These are phyloP conservation scores for Acrossocheilus wenchowensis DNA, from an alignment of 2,797 vertebrate genomes.

Conservation along the genomic window DNA sequence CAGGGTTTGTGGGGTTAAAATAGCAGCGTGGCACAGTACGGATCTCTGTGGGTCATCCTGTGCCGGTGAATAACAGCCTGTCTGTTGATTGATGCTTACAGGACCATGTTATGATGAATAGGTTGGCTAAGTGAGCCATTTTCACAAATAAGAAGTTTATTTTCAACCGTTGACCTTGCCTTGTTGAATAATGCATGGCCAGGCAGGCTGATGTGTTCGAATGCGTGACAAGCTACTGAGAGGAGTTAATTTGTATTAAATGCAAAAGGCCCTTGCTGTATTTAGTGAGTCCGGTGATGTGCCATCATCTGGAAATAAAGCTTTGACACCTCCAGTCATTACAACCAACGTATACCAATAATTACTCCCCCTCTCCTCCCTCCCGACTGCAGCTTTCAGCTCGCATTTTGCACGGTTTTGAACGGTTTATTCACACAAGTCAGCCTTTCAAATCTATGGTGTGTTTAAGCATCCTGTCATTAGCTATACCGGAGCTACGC, in stretches of 20 bases:
- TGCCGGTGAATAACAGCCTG: constrained; percentile 57
- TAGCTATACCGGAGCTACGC: neutral
- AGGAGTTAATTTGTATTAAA: constrained; percentile 52
- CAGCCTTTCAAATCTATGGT: neutral
- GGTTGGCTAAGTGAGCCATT: constrained; percentile 58
- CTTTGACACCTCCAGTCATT: constrained; percentile 48
- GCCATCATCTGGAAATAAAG: constrained; percentile 50
- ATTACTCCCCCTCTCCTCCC: constrained; percentile 38
- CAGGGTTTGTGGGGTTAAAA: constrained; percentile 41
- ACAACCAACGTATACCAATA: constrained; percentile 47
- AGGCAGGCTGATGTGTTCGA: constrained; percentile 20
- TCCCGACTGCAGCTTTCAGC: neutral
- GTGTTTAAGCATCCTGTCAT: constrained; percentile 39
- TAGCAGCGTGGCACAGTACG: constrained; percentile 52
- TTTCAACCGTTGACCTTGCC: constrained; percentile 53
- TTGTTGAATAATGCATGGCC: constrained; percentile 54
- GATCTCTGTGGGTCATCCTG: constrained; percentile 53
- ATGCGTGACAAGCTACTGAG: constrained; percentile 47
- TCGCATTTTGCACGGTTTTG: constrained; percentile 8
- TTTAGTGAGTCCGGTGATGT: constrained; percentile 32
- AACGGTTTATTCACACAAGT: constrained; percentile 27
- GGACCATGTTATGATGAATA: constrained; percentile 58
- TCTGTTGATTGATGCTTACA: constrained; percentile 55
- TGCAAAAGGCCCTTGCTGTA: constrained; percentile 18
- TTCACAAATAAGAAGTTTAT: constrained; percentile 60